Base-by-base conservation (phyloP, 2,113 vertebrate genomes). In the Phaethornis superciliosus region DNA sequence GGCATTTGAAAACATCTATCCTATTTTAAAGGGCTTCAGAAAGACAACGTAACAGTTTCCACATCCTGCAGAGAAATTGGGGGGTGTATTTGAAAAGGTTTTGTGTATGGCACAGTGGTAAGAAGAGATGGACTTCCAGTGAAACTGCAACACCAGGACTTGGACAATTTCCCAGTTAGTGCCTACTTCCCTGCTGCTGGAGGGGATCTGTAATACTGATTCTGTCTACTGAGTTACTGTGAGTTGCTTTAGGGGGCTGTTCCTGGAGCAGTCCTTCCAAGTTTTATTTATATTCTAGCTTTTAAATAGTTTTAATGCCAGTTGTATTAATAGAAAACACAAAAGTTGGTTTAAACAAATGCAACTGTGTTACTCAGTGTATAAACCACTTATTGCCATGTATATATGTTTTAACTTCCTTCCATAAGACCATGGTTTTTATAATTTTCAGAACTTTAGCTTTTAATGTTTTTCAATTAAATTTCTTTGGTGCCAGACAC, bases 1-100 rank as follows among this genome's bases (percentile, higher is more conserved):
- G 98, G 99, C 99, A 1, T 99, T 99, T 98, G 99, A 99, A 98
- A 99, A 99, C 94, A 99, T 99, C 95, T 99, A 99, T 96, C 99
- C 99, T 37, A 99, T 99, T 96, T 98, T 99, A 91, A 99, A 99
- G 98, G 99, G 99, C 89, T 99, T 99, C 97, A 97, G 99, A 92
- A 99, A 99, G 96, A 99, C 99, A 3, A 99, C 99, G 94, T 99
- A 99, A 98, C 98, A 72, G 58, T 91, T 89, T 76, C 81, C 86
- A 84, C 24, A 76, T 5, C 5, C 85, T 91, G 82, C 72, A 30
- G 82, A 76, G 82, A 77, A 94, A 91, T 56, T 49, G 79, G 76
- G 46, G 89, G 96, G 75, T 90, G 55, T 95, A 90, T 93, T 97
- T 94, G 91, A 69, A 55, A 70, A 93, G 94, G 89, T 94, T 96